phyloP scores from a whole-genome alignment of 2,113 vertebrate genomes.

The Apteryx owenii region DNA sequence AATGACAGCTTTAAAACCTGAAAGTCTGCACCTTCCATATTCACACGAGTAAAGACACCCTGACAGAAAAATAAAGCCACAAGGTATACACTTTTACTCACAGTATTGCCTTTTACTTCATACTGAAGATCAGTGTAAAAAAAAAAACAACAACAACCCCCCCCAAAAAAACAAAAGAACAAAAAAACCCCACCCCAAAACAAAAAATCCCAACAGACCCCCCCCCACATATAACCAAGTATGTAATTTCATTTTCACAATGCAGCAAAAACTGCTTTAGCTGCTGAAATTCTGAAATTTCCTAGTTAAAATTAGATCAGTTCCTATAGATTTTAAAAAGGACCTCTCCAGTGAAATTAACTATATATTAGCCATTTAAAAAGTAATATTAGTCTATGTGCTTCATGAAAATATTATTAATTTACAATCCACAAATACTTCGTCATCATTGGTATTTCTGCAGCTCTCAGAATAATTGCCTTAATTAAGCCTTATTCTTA shows the following conservation, averaged over 20 bases:
- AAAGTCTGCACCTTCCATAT: neutral
- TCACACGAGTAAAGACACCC: neutral
- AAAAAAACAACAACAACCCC: neutral
- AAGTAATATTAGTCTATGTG: neutral
- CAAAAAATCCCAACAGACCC: neutral
- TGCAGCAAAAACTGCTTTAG: neutral
- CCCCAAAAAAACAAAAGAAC: neutral
- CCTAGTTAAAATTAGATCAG: neutral
- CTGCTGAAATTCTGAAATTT: neutral
- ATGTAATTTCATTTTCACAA: neutral
- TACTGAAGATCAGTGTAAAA: neutral
- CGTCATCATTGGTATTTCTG: neutral
- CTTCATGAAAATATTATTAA: neutral
- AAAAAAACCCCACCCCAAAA: neutral
- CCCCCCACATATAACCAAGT: neutral
- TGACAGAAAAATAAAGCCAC: neutral
- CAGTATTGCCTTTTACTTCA: neutral
- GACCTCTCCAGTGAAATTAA: too few relatives aligned
- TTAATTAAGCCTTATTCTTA: neutral
- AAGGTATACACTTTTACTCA: neutral
- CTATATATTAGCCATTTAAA: neutral
- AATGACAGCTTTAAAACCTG: neutral
- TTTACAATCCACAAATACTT: neutral
- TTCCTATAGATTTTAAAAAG: neutral
- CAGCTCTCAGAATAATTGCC: too few relatives aligned